Evolutionary conservation across 2,888 invertebrate species (phyloP).

Genomic region (Bruchidius siliquastri): DNA sequence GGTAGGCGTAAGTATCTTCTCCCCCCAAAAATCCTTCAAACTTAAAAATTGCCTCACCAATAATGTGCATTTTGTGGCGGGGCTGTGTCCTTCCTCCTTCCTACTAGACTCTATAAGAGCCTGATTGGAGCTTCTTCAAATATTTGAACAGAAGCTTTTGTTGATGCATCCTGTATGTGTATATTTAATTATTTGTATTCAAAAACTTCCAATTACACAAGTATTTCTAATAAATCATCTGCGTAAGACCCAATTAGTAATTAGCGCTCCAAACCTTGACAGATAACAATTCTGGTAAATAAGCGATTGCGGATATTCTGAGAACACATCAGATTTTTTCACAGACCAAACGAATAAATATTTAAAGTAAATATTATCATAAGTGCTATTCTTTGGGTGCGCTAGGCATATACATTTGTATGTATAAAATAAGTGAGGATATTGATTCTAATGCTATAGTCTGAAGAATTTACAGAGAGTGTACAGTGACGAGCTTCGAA

Average conservation of each 20-base stretch:
- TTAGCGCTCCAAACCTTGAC: background rate
- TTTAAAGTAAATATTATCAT: background rate
- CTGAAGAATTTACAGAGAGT: background rate
- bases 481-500: background rate
- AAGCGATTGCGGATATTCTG: background rate
- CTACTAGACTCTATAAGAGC: too few species aligned
- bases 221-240: background rate
- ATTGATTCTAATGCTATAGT: background rate
- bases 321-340: background rate
- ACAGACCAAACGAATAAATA: background rate
- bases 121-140: too few species aligned
- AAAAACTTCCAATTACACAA: background rate
- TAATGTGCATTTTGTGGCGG: too few species aligned
- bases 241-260: background rate
- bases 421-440: background rate
- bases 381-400: background rate
- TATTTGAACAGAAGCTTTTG: too few species aligned
- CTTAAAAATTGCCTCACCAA: too few species aligned
- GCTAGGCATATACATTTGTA: background rate
- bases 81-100: too few species aligned
- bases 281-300: background rate
- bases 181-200: background rate
- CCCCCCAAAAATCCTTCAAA: too few species aligned
- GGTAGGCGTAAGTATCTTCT: too few species aligned
- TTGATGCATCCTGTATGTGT: background rate